Evolutionary conservation across 2,888 invertebrate species (phyloP).

Genomic region (Nasonovia ribisnigri): DNA sequence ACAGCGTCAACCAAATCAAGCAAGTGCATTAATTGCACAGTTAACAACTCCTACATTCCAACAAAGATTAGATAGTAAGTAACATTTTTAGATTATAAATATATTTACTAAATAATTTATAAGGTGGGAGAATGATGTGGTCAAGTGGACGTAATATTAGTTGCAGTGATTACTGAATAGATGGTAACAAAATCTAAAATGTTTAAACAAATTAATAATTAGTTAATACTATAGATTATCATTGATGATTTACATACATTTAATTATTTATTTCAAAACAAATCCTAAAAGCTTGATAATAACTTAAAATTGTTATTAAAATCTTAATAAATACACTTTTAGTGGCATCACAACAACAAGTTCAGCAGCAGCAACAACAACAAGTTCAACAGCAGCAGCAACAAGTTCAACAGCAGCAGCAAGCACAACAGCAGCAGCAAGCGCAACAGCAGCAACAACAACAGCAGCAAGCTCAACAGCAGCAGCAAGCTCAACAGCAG

Average conservation of each 20-base stretch:
- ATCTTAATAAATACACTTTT: neutral
- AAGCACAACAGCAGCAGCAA: constrained; percentile 69
- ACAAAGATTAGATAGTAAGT: constrained; percentile 60
- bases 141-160: neutral
- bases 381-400: constrained; percentile 69
- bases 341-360: constrained; percentile 61
- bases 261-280: neutral
- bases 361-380: constrained; percentile 67
- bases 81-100: constrained; percentile 2
- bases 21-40: constrained; percentile 62
- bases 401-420: constrained; percentile 68
- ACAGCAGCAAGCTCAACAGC: constrained; percentile 68
- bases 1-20: constrained; percentile 61
- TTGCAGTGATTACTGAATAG: neutral
- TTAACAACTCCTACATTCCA: constrained; percentile 59
- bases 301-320: neutral
- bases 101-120: neutral
- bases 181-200: neutral
- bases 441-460: constrained; percentile 70
- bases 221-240: neutral
- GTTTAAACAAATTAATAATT: neutral
- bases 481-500: neutral
- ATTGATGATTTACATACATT: neutral
- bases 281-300: neutral
- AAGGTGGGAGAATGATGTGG: neutral